Base-by-base conservation (phyloP, 2,797 vertebrate species). In the Lepilemur ruficaudatus region DNA sequence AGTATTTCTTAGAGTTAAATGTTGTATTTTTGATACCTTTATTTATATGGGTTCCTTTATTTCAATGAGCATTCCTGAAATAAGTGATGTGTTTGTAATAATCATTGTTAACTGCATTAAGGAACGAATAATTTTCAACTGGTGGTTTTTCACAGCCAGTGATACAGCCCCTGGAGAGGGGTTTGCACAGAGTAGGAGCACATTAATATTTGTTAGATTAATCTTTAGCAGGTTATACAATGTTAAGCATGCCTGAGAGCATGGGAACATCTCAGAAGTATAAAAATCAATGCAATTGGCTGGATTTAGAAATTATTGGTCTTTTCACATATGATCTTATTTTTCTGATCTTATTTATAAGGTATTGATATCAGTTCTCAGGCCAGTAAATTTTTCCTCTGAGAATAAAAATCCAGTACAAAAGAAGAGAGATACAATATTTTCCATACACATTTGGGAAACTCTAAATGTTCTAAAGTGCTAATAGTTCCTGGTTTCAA, bases 31-130 rank as follows among this genome's bases (percentile, higher is more conserved):
- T 80, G 83, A 83, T 63, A 76, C 13, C 69, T 98, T 97, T 92
- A 97, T 98, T 91, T 75, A 69, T 96, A 38, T 28, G 28, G 14
- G 4, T 41, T 85, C 5, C 41, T 95, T 95, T 96, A 95, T 93
- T 96, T 67, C 76, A 89, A 95, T 94, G 95, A 97, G 23, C 9
- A 35, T 92, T 93, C 72, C 93, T 67, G 50, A 86, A 91, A 94
- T 76, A 61, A 83, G 5, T 63, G 20, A 80, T 73, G 20, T 75
- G 73, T 92, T 73, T 79, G 12, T 23, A 78, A 82, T 95, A 86
- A 89, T 43, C 25, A n/a, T 35, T 17, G 23, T 89, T 95, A 93
- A 38, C 35, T 73, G 20, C 25, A 50, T 32, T 70, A 85, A 82
- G 61, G 32, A 93, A 84, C 55, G 23, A 93, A 28, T 57, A 48